These are phyloP conservation scores for Lasioglossum morio DNA, from an alignment of 2,888 invertebrate genomes.

Conservation along the genomic window DNA sequence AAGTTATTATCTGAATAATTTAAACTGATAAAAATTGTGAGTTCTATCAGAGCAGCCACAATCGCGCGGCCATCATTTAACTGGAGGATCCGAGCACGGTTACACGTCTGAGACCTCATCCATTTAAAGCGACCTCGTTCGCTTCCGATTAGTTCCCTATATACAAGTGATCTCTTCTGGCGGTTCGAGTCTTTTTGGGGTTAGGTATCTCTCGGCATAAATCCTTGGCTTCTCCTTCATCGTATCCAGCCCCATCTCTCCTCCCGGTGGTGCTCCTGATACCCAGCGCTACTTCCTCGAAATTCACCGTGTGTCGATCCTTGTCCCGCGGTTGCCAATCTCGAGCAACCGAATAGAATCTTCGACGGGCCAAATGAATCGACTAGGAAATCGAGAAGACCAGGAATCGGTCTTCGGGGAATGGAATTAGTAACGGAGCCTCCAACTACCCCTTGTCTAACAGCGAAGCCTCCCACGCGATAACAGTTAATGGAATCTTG, in stretches of 20 bases:
- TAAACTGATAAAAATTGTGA: not conserved
- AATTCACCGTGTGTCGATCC: constrained; percentile 59
- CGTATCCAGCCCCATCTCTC: constrained; percentile 10
- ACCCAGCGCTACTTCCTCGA: constrained; percentile 24
- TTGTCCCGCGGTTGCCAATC: constrained; percentile 55
- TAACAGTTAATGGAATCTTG: constrained; percentile 1
- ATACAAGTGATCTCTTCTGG: constrained; percentile 66
- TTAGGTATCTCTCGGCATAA: constrained; percentile 74
- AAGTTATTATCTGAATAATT: not conserved
- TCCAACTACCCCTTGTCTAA: constrained; percentile 7
- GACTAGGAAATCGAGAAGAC: constrained; percentile 32
- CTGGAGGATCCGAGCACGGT: not conserved
- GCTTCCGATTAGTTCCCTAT: constrained; percentile 59
- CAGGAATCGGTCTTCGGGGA: constrained; percentile 42
- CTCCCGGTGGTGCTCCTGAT: constrained; percentile 4
- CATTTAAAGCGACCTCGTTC: constrained; percentile 77
- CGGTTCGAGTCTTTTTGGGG: constrained; percentile 68
- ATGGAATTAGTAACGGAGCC: constrained; percentile 51
- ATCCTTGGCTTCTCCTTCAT: constrained; percentile 50
- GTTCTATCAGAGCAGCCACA: not conserved
- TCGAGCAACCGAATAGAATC: constrained; percentile 37
- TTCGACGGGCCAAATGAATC: constrained; percentile 39
- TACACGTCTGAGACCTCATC: constrained; percentile 75
- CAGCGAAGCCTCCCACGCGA: not conserved
- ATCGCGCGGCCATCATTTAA: not conserved